Base-by-base conservation (phyloP, 2,888 invertebrate species). In the Hirtodrosophila histrioides region DNA sequence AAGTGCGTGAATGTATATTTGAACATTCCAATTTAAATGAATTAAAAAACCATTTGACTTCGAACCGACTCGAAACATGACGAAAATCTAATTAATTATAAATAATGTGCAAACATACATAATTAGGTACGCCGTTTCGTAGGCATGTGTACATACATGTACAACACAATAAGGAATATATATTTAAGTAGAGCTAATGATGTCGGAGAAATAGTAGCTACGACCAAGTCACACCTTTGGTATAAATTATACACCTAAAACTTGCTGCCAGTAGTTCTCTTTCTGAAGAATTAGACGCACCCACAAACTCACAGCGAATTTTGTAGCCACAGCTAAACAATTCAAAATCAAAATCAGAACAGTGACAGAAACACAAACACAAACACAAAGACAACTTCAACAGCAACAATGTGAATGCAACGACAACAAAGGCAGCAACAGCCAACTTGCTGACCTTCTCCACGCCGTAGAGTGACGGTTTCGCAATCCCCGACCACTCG, bases 391-490 rank as follows among this genome's bases (percentile, higher is more conserved):
- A n/a, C 27, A 27, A 27, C 54, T 5, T 4, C 27, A 50, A 64
- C 56, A 49, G 29, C 55, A 78, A 69, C 68, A 61, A 65, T 61
- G 68, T 67, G 74, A 83, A 75, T 75, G 71, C 69, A 71, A 58
- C 50, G 46, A 55, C 58, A 76, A 66, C 74, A 86, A 86, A 74
- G 69, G 65, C 53, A 78, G 54, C 60, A 55, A 57, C 39, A 61
- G 55, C 54, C 64, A 46, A 88, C 70, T 79, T 44, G 88, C 53
- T 88, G 86, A 88, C 83, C 83, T 84, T 84, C 88, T 76, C 86
- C 56, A 66, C 53, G 56, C 56, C 41, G 53, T 72, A 82, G 65
- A 67, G 73, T 73, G 75, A 61, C 79, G 66, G 83, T 84, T 84
- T 80, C 78, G 81, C 80, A 80, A 86, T 68, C 63, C 49, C 36